Conservation (phyloP, 2,888 invertebrate genomes). For the Nomada goodeniana region DNA sequence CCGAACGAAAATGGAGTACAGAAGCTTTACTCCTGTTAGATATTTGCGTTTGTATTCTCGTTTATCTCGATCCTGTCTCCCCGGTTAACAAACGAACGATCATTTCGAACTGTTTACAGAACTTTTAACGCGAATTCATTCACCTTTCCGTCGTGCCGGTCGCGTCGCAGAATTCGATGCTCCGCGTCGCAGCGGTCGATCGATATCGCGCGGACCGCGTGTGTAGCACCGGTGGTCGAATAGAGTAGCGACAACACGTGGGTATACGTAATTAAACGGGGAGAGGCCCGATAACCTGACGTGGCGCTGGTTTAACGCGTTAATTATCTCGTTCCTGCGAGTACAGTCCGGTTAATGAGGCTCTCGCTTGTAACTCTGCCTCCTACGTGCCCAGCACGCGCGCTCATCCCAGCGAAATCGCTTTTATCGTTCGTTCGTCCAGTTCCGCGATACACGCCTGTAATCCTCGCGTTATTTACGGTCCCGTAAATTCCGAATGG, state of each 20-base stretch:
- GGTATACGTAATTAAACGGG: slow-evolving; percentile 74
- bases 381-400: slow-evolving; percentile 74
- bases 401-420: slow-evolving; percentile 46
- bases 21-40: too few species aligned
- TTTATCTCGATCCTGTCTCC: too few species aligned
- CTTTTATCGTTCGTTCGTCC: slow-evolving; percentile 56
- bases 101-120: too few species aligned
- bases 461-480: slow-evolving; percentile 48
- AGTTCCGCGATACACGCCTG: slow-evolving; percentile 23
- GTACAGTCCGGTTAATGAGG: slow-evolving; percentile 73
- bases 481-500: slow-evolving; percentile 38
- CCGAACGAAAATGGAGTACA: too few species aligned
- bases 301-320: slow-evolving; percentile 72
- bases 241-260: slow-evolving; percentile 70
- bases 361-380: slow-evolving; percentile 74
- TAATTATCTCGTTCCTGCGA: slow-evolving; percentile 74
- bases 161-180: neutral
- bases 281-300: slow-evolving; percentile 71
- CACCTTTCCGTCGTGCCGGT: neutral
- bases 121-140: too few species aligned
- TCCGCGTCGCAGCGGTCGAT: neutral
- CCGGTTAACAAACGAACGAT: too few species aligned
- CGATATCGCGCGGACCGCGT: slow-evolving; percentile 24
- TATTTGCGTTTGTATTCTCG: too few species aligned
- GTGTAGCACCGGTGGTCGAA: slow-evolving; percentile 68